Evolutionary conservation across 2,113 vertebrate species (phyloP), one percentile per base, ranked within the genome.

Genomic region (Daphoenositta chrysoptera): DNA sequence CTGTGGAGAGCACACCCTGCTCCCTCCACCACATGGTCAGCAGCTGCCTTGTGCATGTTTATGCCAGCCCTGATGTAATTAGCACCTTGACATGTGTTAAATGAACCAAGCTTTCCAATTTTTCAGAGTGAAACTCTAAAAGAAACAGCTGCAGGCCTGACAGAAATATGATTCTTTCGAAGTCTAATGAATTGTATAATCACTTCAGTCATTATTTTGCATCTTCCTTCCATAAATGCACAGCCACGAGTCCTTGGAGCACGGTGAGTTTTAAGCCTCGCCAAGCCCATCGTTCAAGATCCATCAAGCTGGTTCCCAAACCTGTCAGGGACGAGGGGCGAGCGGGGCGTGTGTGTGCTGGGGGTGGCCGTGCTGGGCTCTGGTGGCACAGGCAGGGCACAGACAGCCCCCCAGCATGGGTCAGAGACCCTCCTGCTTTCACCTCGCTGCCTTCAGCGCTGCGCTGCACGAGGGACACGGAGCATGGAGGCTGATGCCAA

Each of bases 151-250:
- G 94, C 20, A 1, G 86, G 85, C 79, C 85, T 94, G 93, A 90
- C 94, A 96, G 91, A 94, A 95, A 92, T 94, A 95, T 65, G 93
- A 88, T 90, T 91, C 94, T 80, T 94, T 70, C 90, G 30, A 93
- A 93, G 66, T 42, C 93, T 90, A 96, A 96, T 90, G 93, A 94
- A 91, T 88, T 95, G 85, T 56, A 83, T 94, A 96, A 96, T 95
- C 85, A 47, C 75, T 80, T 47, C 84, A 91, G 94, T 77, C 94
- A 88, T 63, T 88, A 83, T 93, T 94, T 85, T 79, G 87, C 89
- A 82, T 85, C 75, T 80, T 85, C 63, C 70, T 82, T 80, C 69
- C 75, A 66, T 42, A 77, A 92, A 81, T 4, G n/a, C 61, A n/a
- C 4, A 45, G 72, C 56, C 89, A 72, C 0, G 6, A 84, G 81